Base-by-base conservation (phyloP, 2,888 invertebrate genomes). In the Agapostemon virescens region DNA sequence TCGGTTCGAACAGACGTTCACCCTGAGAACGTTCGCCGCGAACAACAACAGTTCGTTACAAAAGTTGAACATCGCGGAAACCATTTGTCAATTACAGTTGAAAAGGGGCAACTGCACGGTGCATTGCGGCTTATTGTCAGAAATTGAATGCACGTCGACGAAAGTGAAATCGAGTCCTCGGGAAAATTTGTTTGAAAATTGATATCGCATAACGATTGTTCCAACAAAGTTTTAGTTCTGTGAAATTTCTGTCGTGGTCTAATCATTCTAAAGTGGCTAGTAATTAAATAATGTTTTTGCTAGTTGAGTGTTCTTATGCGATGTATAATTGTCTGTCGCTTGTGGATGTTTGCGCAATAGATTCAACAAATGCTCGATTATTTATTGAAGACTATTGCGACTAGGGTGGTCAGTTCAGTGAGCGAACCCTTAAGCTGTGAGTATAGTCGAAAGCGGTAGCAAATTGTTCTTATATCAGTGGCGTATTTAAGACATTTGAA, bases 21-120 rank as follows among this genome's bases (percentile, higher is more conserved):
- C 49, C 63, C 38, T 64, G 45, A 49, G 64, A 55, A 64, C n/a
- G 15, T 77, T 79, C 40, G 58, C 52, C 52, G 17, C 30, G 26
- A 30, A 26, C 33, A 40, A 77, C 15, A 52, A 30, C 26, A 55
- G 15, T 45, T 6, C 33, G 23, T 33, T 45, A 20, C 17, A 11
- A 26, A 55, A 20, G 11, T 58, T 38, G 1, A 20, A 55, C 4
- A 26, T 11, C 3, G 26, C 4, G 26, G 15, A 36, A 61, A n/a
- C 3, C 36, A 63, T n/a, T 63, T 4, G n/a, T n/a, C n/a, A n/a
- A 36, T n/a, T 11, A 11, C 7, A 4, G 11, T 63, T 5, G 6
- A 63, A 4, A 1, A 13, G 13, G 4, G n/a, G 63, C n/a, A 63
- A 63, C 36, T 36, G 63, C n/a, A n/a, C 30, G 13, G 36, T 11